These are phyloP conservation scores for Drosophila nebulosa DNA, from an alignment of 1,140 invertebrate species.

Conservation along the genomic window DNA sequence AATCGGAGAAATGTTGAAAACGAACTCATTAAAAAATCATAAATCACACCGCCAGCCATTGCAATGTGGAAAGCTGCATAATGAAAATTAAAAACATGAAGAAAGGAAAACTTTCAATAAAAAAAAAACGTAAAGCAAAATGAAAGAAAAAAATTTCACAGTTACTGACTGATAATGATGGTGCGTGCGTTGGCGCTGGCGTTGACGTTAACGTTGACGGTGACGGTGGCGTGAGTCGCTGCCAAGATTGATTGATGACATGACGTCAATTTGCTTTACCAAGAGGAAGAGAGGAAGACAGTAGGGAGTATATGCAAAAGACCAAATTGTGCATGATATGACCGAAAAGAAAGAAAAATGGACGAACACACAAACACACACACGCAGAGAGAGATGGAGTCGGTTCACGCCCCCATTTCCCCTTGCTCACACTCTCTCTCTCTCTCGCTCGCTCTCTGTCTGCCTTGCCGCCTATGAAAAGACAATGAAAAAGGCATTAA, in stretches of 20 bases:
- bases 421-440: slow-evolving; percentile 14
- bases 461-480: slow-evolving; percentile 25
- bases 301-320: slow-evolving; percentile 38
- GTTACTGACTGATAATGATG: slow-evolving; percentile 51
- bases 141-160: slow-evolving; percentile 42
- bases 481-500: slow-evolving; percentile 75
- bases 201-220: no score
- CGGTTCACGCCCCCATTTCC: background rate
- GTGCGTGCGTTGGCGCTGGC: slow-evolving; percentile 42
- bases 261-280: slow-evolving; percentile 62
- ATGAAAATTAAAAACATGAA: slow-evolving; percentile 28
- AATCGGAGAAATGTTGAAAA: slow-evolving; percentile 2
- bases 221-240: slow-evolving; percentile 21
- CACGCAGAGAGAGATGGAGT: background rate
- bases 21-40: slow-evolving; percentile 71
- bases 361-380: background rate
- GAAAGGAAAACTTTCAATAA: background rate
- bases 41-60: slow-evolving; percentile 55
- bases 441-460: slow-evolving; percentile 25
- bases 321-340: slow-evolving; percentile 48
- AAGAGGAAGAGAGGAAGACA: background rate
- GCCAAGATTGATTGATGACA: slow-evolving; percentile 75
- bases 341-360: background rate
- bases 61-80: slow-evolving; percentile 34
- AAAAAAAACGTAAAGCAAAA: slow-evolving; percentile 21